Conservation (phyloP, 2,888 invertebrate species). For the Chrysopilus asiliformis region DNA sequence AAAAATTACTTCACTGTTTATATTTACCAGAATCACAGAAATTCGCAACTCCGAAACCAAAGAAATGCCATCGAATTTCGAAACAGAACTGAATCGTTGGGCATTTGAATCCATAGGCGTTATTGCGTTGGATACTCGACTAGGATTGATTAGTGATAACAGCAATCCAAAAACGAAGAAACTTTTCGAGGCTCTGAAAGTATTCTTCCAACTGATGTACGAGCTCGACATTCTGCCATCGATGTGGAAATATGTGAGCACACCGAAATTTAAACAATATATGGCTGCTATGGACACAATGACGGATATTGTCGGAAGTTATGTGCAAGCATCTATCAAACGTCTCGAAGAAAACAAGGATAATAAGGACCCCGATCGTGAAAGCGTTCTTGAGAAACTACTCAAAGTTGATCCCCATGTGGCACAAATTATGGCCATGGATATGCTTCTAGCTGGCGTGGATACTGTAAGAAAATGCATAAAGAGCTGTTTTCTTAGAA, state of each 20-base stretch:
- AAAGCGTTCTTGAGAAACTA: constrained; percentile 51
- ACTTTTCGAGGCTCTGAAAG: constrained; percentile 9
- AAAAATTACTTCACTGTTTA: background rate
- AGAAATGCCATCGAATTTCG: constrained; percentile 37
- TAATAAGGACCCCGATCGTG: constrained; percentile 30
- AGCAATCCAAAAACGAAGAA: constrained; percentile 6
- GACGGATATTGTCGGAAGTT: constrained; percentile 23
- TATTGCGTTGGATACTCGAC: constrained; percentile 32
- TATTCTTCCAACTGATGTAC: constrained; percentile 10
- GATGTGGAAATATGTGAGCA: constrained; percentile 24
- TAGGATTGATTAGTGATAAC: constrained; percentile 22
- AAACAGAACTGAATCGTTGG: constrained; percentile 41
- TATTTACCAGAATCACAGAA: constrained; percentile 26
- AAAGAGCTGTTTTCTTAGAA: background rate
- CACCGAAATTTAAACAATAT: constrained; percentile 23
- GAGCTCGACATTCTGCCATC: constrained; percentile 28
- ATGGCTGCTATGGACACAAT: constrained; percentile 22
- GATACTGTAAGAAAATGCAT: constrained; percentile 46
- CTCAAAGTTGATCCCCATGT: constrained; percentile 46
- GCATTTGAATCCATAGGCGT: constrained; percentile 41
- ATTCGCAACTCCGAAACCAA: constrained; percentile 23
- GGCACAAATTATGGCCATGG: constrained; percentile 52
- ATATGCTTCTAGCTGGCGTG: constrained; percentile 55
- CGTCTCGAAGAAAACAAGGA: constrained; percentile 20
- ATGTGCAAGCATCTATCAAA: constrained; percentile 29